A percentile compares a stretch with the other conserved stretches of the same genome.
Evolutionary conservation across 2,797 vertebrate species (phyloP).

Genomic region (Sphenopsis melanotis): DNA sequence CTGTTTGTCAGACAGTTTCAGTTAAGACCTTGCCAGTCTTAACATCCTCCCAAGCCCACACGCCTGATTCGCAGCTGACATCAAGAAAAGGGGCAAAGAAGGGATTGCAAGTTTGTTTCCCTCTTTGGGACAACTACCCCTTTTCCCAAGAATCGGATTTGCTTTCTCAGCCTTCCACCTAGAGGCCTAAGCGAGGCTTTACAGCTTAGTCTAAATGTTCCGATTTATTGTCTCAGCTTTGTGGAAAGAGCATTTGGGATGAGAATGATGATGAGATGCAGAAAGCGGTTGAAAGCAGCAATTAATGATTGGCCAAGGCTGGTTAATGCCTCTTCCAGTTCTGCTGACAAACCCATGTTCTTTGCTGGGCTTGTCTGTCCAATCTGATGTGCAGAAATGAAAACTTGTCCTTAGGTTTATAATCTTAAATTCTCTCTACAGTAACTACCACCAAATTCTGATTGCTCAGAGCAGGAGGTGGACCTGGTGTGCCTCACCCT

Average conservation of each 20-base stretch:
- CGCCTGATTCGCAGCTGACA: background rate
- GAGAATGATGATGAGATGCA: background rate
- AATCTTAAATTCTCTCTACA: background rate
- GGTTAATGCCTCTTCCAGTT: background rate
- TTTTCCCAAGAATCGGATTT: background rate
- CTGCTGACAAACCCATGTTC: accelerated
- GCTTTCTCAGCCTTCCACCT: conserved; percentile 16
- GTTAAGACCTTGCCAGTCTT: background rate
- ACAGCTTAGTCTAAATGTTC: background rate
- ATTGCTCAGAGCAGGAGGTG: background rate
- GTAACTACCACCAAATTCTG: background rate
- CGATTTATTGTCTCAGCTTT: background rate
- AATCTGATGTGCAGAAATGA: background rate
- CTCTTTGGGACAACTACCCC: background rate
- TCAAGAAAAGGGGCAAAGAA: background rate
- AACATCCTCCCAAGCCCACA: background rate
- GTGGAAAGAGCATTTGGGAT: background rate
- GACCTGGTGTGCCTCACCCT: background rate
- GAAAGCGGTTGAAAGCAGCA: background rate
- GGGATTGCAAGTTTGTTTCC: background rate
- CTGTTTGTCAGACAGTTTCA: conserved; percentile 11
- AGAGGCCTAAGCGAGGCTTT: background rate
- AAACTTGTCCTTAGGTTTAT: background rate
- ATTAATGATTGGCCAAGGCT: background rate
- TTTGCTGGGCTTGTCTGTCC: background rate